phyloP scores from a whole-genome alignment of 2,113 vertebrate genomes.

The Cathartes aura region DNA sequence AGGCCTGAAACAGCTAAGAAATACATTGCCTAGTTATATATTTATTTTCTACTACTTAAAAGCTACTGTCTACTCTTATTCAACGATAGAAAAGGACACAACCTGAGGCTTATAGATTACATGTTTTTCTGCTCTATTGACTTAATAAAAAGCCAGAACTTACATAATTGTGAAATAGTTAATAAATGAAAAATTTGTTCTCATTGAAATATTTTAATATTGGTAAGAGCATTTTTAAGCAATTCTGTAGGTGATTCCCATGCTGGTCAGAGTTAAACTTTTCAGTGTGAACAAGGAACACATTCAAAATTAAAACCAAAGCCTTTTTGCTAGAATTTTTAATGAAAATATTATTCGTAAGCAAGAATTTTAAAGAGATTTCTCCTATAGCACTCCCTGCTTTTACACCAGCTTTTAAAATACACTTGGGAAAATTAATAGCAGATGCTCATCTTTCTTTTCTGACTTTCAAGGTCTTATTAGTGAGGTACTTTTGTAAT shows the following conservation, averaged over 20 bases:
- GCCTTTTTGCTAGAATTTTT: neutral
- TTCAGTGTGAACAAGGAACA: neutral
- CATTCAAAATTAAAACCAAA: neutral
- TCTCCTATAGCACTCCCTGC: neutral
- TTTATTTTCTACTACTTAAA: slow-evolving; percentile 2
- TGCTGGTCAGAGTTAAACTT: neutral
- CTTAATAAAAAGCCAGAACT: neutral
- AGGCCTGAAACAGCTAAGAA: slow-evolving; percentile 40
- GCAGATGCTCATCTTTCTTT: neutral
- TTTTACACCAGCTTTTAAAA: neutral
- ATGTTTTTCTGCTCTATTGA: neutral
- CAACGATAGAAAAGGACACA: neutral
- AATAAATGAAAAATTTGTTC: neutral
- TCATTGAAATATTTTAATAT: neutral
- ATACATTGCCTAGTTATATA: neutral
- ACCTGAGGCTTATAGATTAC: neutral
- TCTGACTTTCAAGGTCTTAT: neutral
- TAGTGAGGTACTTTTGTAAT: neutral
- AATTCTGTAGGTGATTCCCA: neutral
- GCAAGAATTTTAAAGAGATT: neutral
- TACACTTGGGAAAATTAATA: neutral
- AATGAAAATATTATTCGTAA: neutral
- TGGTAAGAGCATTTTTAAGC: neutral
- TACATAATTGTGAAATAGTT: neutral
- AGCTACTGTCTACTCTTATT: neutral